These are phyloP conservation scores for Corvus moneduloides DNA, from an alignment of 2,113 vertebrate genomes.

Conservation along the genomic window DNA sequence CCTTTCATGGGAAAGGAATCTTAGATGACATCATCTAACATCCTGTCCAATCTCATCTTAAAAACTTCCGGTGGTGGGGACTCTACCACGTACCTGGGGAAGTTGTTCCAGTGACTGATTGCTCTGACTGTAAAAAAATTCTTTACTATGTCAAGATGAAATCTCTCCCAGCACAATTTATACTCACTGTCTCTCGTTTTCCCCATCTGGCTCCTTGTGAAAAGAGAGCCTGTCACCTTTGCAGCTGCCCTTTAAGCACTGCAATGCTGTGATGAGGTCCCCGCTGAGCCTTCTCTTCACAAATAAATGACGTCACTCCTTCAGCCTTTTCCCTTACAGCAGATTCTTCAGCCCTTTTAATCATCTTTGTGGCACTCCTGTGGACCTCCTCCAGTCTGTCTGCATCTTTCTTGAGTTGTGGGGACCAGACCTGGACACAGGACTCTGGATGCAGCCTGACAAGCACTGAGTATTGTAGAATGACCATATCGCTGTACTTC, in stretches of 20 bases:
- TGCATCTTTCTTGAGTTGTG: neutral
- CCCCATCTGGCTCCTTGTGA: neutral
- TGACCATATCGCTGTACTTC: neutral
- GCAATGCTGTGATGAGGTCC: neutral
- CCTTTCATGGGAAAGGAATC: neutral
- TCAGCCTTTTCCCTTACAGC: neutral
- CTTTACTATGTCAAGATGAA: neutral
- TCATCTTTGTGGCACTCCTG: neutral
- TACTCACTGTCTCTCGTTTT: neutral
- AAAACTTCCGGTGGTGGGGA: neutral
- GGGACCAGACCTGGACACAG: neutral
- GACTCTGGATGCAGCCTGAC: neutral
- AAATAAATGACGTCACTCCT: neutral
- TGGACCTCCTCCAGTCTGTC: neutral
- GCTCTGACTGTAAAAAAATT: neutral
- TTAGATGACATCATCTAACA: neutral
- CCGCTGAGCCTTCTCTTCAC: neutral
- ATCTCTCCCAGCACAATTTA: neutral
- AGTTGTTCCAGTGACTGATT: neutral
- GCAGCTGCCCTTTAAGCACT: neutral
- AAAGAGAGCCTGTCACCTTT: neutral
- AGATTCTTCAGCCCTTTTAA: neutral
- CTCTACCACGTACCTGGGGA: accelerated
- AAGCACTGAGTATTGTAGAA: neutral
- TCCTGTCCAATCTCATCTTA: neutral